Conservation (phyloP, 2,888 invertebrate genomes). For the Drosophila eohydei region DNA sequence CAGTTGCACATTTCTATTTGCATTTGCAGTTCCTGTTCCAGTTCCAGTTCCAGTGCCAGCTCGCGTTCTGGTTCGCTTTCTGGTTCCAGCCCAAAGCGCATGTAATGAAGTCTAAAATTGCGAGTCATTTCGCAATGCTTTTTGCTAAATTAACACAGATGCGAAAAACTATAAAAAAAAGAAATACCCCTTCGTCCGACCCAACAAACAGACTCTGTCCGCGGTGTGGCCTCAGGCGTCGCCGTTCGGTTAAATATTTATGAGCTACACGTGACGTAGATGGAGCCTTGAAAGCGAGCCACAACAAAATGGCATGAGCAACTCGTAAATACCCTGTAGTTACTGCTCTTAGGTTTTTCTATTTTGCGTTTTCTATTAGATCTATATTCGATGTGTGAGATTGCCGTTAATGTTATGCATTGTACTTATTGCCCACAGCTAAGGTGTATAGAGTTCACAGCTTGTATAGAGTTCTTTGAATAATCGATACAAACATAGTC, state of each 20-base stretch:
- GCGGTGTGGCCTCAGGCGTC: slow-evolving; percentile 26
- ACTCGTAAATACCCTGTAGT: not conserved
- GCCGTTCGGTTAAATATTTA: slow-evolving; percentile 61
- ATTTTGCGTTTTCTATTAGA: too few species aligned
- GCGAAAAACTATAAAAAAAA: slow-evolving; percentile 61
- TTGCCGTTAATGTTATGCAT: too few species aligned
- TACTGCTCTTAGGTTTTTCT: too few species aligned
- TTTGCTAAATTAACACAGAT: slow-evolving; percentile 75
- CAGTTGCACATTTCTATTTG: slow-evolving; percentile 9
- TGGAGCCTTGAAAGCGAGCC: slow-evolving; percentile 43
- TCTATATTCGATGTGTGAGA: too few species aligned
- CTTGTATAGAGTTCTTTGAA: too few species aligned
- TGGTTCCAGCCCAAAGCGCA: slow-evolving; percentile 40
- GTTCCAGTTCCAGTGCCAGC: slow-evolving; percentile 9
- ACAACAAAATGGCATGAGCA: not conserved
- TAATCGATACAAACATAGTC: not conserved
- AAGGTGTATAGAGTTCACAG: too few species aligned
- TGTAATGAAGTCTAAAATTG: slow-evolving; percentile 76
- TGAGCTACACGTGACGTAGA: slow-evolving; percentile 68
- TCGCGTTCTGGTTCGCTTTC: slow-evolving; percentile 3
- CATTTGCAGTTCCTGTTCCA: slow-evolving; percentile 5
- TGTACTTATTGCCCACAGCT: too few species aligned
- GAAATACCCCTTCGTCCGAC: slow-evolving; percentile 13
- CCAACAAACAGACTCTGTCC: slow-evolving; percentile 17
- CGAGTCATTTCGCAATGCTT: slow-evolving; percentile 75